Base-by-base conservation (phyloP, 2,888 invertebrate genomes). In the Mactromeris polynyma region DNA sequence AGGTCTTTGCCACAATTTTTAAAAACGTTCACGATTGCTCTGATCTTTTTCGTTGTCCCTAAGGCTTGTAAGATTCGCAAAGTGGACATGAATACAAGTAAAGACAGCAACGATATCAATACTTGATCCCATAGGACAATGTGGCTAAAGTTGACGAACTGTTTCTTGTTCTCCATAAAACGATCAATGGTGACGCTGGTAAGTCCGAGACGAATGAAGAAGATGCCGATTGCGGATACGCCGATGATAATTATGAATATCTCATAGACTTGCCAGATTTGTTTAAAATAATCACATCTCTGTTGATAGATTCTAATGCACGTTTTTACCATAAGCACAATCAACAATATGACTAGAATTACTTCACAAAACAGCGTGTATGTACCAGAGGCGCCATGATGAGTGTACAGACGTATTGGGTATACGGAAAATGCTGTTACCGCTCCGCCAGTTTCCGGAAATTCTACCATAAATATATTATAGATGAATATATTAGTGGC, bases 401-500 rank as follows among this genome's bases (percentile, higher is more conserved):
- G 92, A 3, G 91, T 89, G 54, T 93, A 93, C n/a, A 93, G 87
- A 40, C 93, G 87, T 78, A 94, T 88, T 14, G 94, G 92, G 54
- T 88, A 91, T 0, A 94, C 92, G 11, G 91, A 89, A 46, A 91
- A 92, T 40, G 91, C 92, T 1, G 93, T 86, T 11, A 94, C 79
- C 0, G 93, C 92, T 3, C 95, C 95, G 11, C 95, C 96, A 6
- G 92, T 93, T 38, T 94, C 92, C 0, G 94, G 95, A 78, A 95
- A 95, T 88, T 96, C 96, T 0, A 94, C 83, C 36, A 95, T 82
- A 36, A 94, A 93, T 81, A 89, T 92, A 31, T 91, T 89, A 69
- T 94, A 94, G 11, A 92, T 89, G 88, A 96, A 96, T 69, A 95
- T 58, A 87, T 95, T 95, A 0, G 93, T 84, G 85, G 95, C 94